Base-by-base conservation (phyloP, 2,888 invertebrate genomes). In the Agapostemon virescens region DNA sequence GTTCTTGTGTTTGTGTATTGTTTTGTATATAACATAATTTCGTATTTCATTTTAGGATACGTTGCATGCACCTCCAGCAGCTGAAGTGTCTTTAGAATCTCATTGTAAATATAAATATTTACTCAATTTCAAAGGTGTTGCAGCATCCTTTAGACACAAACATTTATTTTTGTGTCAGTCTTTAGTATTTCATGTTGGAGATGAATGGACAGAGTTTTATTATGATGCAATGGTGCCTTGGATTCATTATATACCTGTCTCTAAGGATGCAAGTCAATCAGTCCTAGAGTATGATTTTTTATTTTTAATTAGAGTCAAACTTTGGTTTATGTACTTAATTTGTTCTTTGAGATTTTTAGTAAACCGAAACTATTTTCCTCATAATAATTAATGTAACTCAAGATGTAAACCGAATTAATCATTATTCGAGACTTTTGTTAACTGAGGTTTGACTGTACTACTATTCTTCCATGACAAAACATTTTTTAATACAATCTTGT, bases 71-170 rank as follows among this genome's bases (percentile, higher is more conserved):
- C 94, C 96, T 36, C 97, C 99, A 69, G 98, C 98, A 0, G 89
- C 94, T 75, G 98, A 98, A 93, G 96, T 98, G 0, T 94, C 96
- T 0, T 95, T 99, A 86, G 97, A 98, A 93, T 96, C 97, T 17
- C 99, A 99, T 92, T 99, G 99, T 93, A 95, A 95, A 92, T 98
- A 96, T 93, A 98, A 97, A 93, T 99, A 97, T 92, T 94, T 99
- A 58, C 98, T 99, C 91, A 99, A 99, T 93, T 99, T 98, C 91
- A 95, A 98, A 85, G 99, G 99, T 2, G 98, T 99, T 0, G 98
- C 99, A 3, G 99, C 99, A 15, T 98, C 98, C 92, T 99, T 99
- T 91, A 95, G 99, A n/a, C 95, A 98, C 73, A 98, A 98, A 92
- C 98, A 99, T 93, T 94, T 99, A 61, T 98, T 99, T 89, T 93